A percentile compares a stretch with the other conserved stretches of the same genome.
Conservation (phyloP, 2,797 vertebrate species). For the Coreius guichenoti region DNA sequence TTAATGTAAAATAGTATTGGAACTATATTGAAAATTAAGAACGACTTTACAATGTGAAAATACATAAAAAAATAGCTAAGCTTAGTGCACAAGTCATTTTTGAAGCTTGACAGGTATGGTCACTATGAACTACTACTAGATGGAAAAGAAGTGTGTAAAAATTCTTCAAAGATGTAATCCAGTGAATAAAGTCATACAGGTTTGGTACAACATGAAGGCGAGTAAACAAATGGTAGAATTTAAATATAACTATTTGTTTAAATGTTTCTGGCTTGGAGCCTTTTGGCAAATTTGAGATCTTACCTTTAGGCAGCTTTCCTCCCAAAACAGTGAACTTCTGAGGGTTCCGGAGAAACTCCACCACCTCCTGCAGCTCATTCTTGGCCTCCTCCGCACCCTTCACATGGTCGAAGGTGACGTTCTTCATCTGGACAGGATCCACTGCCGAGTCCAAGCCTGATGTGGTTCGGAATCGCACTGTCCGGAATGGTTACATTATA, state of each 20-base stretch:
- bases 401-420: conserved; percentile 96
- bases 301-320: conserved; percentile 98
- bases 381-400: conserved; percentile 98
- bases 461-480: conserved; percentile 96
- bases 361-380: conserved; percentile 96
- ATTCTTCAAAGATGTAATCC: neutral
- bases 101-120: neutral
- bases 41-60: no score
- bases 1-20: no score
- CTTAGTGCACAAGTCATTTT: no score
- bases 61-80: no score
- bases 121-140: neutral
- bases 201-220: neutral
- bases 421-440: conserved; percentile 97
- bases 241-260: neutral
- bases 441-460: conserved; percentile 94
- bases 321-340: conserved; percentile 96
- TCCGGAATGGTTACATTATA: conserved; percentile 80
- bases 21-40: no score
- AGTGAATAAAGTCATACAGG: neutral
- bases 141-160: neutral
- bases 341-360: conserved; percentile 96
- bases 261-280: neutral
- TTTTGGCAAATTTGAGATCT: conserved; percentile 21
- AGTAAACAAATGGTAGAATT: neutral